Evolutionary conservation across 2,888 invertebrate species (phyloP), one percentile per base, ranked within the genome.

Genomic region (Nemotelus nigrinus): DNA sequence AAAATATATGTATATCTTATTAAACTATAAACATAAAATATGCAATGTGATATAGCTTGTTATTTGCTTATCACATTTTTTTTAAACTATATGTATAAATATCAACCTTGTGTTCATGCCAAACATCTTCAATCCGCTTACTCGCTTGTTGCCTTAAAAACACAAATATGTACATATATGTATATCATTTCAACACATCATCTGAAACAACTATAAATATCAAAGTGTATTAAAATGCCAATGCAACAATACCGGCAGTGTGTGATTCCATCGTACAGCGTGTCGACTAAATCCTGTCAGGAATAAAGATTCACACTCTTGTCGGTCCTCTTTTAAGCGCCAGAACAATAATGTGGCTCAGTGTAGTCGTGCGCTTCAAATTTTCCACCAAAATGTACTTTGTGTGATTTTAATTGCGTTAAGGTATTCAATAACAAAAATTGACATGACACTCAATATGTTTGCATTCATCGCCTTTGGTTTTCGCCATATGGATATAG

Each of bases 401-500:
- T 77, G 65, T 77, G 67, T 67, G 76, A 77, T 77, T 77, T 77
- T 67, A 77, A 77, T 77, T 77, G 67, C 44, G 58, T 77, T 67
- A 77, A 77, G 63, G 68, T 77, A 77, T 77, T 67, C 76, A 77
- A 67, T 77, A 68, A 58, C 67, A 77, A 74, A 77, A 77, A 77
- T 77, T 77, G 76, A 77, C 76, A 77, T 68, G 76, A 68, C 68
- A 77, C 68, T 63, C 76, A 63, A 77, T 77, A 77, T 57, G 48
- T 68, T 77, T 65, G 68, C 76, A 65, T 57, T 76, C 76, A 65
- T 76, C 76, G 67, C 65, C 53, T 74, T 48, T 47, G 50, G 74
- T 60, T 74, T 50, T 48, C 44, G 8, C 63, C 7, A 3, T 39
- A 41, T 39, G 63, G 63, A 63, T 57, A 63, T 43, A 63, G 63